phyloP scores from a whole-genome alignment of 2,797 vertebrate species.

The Cryptoprocta ferox region DNA sequence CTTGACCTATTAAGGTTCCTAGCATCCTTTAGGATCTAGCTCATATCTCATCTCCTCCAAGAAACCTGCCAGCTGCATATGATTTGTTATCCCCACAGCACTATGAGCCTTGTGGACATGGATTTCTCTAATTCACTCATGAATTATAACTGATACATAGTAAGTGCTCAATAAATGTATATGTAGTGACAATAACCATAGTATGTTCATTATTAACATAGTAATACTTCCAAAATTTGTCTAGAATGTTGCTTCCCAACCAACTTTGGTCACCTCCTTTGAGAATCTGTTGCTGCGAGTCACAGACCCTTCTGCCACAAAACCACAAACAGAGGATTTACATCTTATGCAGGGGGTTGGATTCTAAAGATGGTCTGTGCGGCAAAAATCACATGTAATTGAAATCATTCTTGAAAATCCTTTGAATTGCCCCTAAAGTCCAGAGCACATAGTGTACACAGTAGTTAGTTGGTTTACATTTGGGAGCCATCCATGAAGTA shows the following conservation, averaged over 20 bases:
- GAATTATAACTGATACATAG: background rate
- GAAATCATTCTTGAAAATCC: slow-evolving; percentile 1
- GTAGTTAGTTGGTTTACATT: background rate
- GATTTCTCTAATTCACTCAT: slow-evolving; percentile 7
- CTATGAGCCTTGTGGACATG: background rate
- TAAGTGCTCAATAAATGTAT: background rate
- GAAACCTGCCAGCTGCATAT: background rate
- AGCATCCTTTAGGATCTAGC: slow-evolving; percentile 2
- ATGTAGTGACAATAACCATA: background rate
- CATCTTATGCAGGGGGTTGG: background rate
- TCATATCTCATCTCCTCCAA: background rate
- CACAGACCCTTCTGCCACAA: background rate
- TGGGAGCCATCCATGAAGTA: background rate
- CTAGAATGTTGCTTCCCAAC: background rate
- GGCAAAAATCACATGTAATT: background rate
- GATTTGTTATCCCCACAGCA: background rate
- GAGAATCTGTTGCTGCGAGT: background rate
- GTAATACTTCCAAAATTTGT: background rate
- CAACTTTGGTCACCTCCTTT: background rate
- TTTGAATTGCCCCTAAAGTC: background rate
- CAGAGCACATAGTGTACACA: background rate
- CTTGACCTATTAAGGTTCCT: slow-evolving; percentile 12
- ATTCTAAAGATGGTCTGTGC: background rate
- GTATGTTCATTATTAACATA: background rate
- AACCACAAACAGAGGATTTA: background rate